A percentile compares a stretch with the other conserved stretches of the same genome.
phyloP scores from a whole-genome alignment of 2,113 vertebrate genomes.

The Cryptomyrus ogoouensis region DNA sequence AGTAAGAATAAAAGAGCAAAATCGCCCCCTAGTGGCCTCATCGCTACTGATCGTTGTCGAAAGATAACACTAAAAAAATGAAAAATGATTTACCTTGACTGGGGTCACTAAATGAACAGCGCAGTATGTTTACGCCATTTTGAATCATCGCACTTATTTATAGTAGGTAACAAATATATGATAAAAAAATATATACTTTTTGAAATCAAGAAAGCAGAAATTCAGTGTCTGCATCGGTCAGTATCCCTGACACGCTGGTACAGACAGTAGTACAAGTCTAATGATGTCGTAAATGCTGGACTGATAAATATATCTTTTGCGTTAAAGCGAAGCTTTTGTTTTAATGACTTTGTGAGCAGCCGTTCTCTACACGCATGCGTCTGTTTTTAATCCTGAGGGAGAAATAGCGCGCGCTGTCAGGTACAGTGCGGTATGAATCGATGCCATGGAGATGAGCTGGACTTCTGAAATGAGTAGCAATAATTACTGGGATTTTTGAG shows the following conservation, averaged over 20 bases:
- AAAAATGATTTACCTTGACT: background rate
- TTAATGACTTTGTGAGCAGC: background rate
- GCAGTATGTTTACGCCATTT: background rate
- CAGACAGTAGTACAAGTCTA: background rate
- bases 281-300: background rate
- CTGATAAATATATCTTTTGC: background rate
- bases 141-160: background rate
- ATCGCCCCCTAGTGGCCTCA: background rate
- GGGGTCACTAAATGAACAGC: background rate
- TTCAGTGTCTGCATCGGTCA: background rate
- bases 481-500: background rate
- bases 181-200: background rate
- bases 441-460: background rate
- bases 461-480: background rate
- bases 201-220: background rate
- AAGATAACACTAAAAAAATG: background rate
- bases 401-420: background rate
- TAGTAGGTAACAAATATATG: background rate
- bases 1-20: background rate
- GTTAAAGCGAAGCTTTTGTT: background rate
- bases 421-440: background rate
- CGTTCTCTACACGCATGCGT: background rate
- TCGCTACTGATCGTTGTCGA: background rate
- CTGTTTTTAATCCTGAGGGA: background rate
- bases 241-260: background rate